Evolutionary conservation across 1,140 invertebrate genomes (phyloP), one percentile per base, ranked within the genome.

Genomic region (Prorops nasuta): DNA sequence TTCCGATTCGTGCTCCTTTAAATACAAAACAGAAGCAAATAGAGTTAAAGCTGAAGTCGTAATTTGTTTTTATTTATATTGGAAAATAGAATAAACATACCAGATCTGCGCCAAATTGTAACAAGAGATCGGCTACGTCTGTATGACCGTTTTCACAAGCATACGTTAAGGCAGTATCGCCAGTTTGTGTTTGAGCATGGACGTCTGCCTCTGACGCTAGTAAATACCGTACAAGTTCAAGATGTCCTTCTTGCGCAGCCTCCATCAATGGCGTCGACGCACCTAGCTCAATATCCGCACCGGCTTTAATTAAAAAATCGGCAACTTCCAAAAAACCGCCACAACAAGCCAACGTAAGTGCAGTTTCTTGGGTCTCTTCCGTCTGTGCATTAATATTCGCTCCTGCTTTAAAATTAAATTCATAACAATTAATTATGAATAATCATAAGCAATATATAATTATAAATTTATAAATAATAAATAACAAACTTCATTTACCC

Each of bases 181-280:
- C 91, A 7, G 94, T 96, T 77, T 92, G 92, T 18, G 94, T 98
- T 73, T 91, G 88, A 15, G 94, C 92, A 76, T 94, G 89, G 28
- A 96, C 91, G 79, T 94, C 89, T n/a, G 94, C 92, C 54, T 84
- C 84, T 50, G 86, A 84, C 67, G 90, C 87, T 37, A 96, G 72
- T 32, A 96, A 79, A 72, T 92, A 94, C 55, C 86, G 84, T 17
- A 98, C 96, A 38, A 98, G 82, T 63, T 98, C 94, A 12, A 96
- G 77, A 72, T 98, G 96, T 9, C 96, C 96, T 77, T 98, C 96
- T 77, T 98, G 96, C 1, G 94, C 88, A 16, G 96, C 95, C 78
- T 99, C 96, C 94, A 98, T 98, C 0, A 99, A 79, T 0, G 97
- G 96, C 10, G 96, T 98, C 31, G 94, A 97, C 14, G 94, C 95